Base-by-base conservation (phyloP, 92 coral and sea anemone species). In the Heliopora coerulea region DNA sequence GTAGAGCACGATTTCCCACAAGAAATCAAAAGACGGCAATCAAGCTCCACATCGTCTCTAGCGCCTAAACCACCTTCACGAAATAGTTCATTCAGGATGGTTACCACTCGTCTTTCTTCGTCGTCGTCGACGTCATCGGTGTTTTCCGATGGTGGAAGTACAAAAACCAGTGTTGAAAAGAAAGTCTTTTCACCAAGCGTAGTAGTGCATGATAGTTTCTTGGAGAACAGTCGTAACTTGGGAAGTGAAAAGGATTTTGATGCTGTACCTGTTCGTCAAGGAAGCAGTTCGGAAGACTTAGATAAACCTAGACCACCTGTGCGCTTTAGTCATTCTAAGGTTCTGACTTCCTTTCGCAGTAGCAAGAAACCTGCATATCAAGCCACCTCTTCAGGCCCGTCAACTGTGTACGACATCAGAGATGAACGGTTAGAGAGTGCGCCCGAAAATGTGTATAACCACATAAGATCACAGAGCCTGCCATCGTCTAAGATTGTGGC, bases 41-140 rank as follows among this genome's bases (percentile, higher is more conserved):
- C 62, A n/a, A 82, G 75, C 48, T 57, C 84, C 23, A 46, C 75
- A 54, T 89, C 85, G 35, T 64, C 86, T 58, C 42, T 60, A 19
- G 84, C 88, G 20, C 88, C 93, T 0, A 81, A 72, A 10, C 83
- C 89, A 5, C 86, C 96, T 3, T 72, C 86, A 37, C 89, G 96
- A 40, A 80, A 75, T 52, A 87, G 89, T 75, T 93, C 96, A n/a
- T 90, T 70, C 50, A 62, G 77, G 8, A 4, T 37, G 42, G 12
- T 5, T 18, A 23, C 75, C 19, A 5, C 77, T 30, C 41, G 64
- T 1, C 77, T 52, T 0, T 54, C 77, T 6, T 70, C 77, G n/a
- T 68, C 75, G 59, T 68, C 75, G 0, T 18, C n/a, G n/a, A n/a
- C n/a, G n/a, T 37, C 42, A 37, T 11, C 63, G 35, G 77, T 54